phyloP scores from a whole-genome alignment of 2,797 vertebrate genomes.

The Apogon hyalosoma region DNA sequence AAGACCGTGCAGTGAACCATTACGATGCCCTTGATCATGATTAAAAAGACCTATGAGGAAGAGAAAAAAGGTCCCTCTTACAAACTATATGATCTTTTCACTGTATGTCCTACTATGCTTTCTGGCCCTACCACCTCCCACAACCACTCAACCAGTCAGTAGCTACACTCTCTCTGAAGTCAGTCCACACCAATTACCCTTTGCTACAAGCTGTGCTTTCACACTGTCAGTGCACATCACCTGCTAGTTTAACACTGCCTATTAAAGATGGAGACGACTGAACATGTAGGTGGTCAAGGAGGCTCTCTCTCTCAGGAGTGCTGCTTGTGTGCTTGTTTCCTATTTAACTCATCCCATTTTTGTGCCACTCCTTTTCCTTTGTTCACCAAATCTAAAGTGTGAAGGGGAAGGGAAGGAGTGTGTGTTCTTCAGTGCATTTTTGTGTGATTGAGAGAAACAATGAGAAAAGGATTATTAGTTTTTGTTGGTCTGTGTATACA shows the following conservation, averaged over 20 bases:
- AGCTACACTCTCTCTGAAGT: slow-evolving; percentile 64
- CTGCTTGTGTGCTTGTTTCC: slow-evolving; percentile 11
- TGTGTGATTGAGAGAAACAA: neutral
- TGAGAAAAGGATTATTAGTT: slow-evolving; percentile 37
- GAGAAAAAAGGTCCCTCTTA: slow-evolving; percentile 16
- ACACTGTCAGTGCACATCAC: slow-evolving; percentile 73
- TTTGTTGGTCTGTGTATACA: slow-evolving; percentile 49
- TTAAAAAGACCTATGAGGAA: slow-evolving; percentile 37
- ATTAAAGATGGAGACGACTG: slow-evolving; percentile 61
- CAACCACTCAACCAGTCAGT: slow-evolving; percentile 60
- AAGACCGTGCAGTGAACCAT: slow-evolving; percentile 36
- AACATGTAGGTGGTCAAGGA: slow-evolving; percentile 44
- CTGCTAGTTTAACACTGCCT: slow-evolving; percentile 56
- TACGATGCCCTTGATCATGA: slow-evolving; percentile 50
- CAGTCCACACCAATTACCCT: slow-evolving; percentile 75
- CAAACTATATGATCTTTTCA: slow-evolving; percentile 15
- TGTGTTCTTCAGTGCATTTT: no score
- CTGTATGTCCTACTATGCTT: slow-evolving; percentile 44
- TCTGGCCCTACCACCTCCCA: slow-evolving; percentile 45
- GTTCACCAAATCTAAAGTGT: neutral
- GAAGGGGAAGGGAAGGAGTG: neutral
- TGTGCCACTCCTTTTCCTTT: neutral
- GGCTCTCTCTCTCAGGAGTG: slow-evolving; percentile 26
- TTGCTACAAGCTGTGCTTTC: slow-evolving; percentile 68
- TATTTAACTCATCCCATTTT: slow-evolving; percentile 12